Conservation (phyloP, 35 echinoderm and acorn worm genomes). For the Diadema setosum region DNA sequence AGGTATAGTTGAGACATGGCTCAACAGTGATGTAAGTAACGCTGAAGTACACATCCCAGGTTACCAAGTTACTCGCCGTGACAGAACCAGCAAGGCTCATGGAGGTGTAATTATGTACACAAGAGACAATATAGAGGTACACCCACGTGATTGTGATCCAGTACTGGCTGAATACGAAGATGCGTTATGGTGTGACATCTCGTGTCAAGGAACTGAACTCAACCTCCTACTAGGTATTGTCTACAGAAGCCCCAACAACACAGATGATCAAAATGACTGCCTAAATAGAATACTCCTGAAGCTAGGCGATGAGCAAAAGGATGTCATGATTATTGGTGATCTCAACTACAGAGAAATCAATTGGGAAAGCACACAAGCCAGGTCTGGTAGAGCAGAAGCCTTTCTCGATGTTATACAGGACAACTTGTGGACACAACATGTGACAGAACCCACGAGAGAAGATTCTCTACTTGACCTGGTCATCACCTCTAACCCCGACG, state of each 20-base stretch:
- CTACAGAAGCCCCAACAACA: slow-evolving; percentile 28
- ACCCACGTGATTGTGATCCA: background rate
- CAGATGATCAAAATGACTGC: background rate
- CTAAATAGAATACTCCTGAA: background rate
- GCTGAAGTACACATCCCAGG: slow-evolving; percentile 29
- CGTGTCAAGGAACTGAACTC: background rate
- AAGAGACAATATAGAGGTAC: background rate
- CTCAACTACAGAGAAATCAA: slow-evolving; percentile 19
- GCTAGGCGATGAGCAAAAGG: background rate
- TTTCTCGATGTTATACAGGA: slow-evolving; percentile 15
- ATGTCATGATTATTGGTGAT: slow-evolving; percentile 16
- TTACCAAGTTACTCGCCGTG: slow-evolving; percentile 6
- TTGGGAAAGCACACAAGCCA: background rate
- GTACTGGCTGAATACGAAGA: background rate
- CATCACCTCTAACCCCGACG: slow-evolving; percentile 6
- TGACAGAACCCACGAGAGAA: background rate
- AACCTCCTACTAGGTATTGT: slow-evolving; percentile 21
- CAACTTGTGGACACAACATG: slow-evolving; percentile 26
- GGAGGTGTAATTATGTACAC: slow-evolving; percentile 32
- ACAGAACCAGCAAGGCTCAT: background rate
- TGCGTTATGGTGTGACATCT: slow-evolving; percentile 31
- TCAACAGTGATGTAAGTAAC: background rate
- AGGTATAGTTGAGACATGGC: slow-evolving; percentile 34
- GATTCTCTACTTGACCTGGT: slow-evolving; percentile 38
- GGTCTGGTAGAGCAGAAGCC: slow-evolving; percentile 22